These are phyloP conservation scores for Lasioglossum vierecki DNA, from an alignment of 2,888 invertebrate species.

Conservation along the genomic window DNA sequence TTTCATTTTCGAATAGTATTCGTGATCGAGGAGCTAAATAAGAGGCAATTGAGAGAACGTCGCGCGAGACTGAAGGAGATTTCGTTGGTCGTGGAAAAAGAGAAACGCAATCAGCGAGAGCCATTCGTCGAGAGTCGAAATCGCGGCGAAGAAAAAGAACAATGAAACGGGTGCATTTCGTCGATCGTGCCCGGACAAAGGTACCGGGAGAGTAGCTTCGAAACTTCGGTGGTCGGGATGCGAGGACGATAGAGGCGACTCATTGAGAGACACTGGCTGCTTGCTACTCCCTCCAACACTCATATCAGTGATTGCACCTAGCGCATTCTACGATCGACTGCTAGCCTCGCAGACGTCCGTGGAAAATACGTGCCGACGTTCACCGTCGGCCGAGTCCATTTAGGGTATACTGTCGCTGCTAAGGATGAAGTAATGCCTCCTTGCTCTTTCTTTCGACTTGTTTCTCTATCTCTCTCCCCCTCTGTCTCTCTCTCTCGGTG, in stretches of 20 bases:
- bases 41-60: background rate
- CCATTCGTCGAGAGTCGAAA: background rate
- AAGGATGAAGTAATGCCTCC: conserved; percentile 49
- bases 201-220: background rate
- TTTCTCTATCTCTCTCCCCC: background rate
- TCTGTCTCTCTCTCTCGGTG: background rate
- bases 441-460: background rate
- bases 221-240: background rate
- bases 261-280: conserved; percentile 3
- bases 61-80: background rate
- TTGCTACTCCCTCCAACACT: background rate
- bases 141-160: background rate
- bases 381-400: conserved; percentile 63
- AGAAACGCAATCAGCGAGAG: background rate
- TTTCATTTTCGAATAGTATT: background rate
- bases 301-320: conserved; percentile 32
- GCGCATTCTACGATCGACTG: conserved; percentile 28
- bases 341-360: conserved; percentile 19
- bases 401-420: conserved; percentile 59
- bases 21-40: background rate
- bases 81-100: background rate
- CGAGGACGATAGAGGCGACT: background rate
- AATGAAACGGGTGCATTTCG: background rate
- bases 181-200: conserved; percentile 8
- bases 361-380: conserved; percentile 31